Base-by-base conservation (phyloP, 1,140 invertebrate species). In the Oreohelix idahoensis region DNA sequence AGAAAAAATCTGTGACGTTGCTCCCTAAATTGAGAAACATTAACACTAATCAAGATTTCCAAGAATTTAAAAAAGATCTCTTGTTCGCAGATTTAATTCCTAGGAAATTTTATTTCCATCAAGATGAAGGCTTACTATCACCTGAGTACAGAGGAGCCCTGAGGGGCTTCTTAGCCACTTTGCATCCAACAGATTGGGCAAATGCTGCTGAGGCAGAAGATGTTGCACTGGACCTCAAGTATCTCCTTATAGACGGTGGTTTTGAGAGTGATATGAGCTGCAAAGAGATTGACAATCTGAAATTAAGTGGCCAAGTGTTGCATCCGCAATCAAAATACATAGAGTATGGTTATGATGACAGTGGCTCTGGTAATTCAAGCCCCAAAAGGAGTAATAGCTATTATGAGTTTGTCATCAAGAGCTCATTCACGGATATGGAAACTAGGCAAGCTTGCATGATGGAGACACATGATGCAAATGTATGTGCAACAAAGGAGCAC, bases 391-490 rank as follows among this genome's bases (percentile, higher is more conserved):
- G n/a, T n/a, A n/a, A n/a, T n/a, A n/a, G n/a, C n/a, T n/a, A n/a
- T n/a, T n/a, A n/a, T n/a, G n/a, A n/a, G 70, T 85, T 29, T 4
- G 42, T 69, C 11, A 63, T 87, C 15, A 88, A 86, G 75, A 85
- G 81, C 51, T 84, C 84, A 35, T 78, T 73, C 36, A 69, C 71
- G 42, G 86, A 87, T 53, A 75, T 75, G 15, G 77, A 83, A 8
- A 88, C 80, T 29, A 87, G 86, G 69, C 79, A 86, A 0, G 83
- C 79, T 53, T 88, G 87, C 66, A 85, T 87, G 76, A 81, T 86
- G 69, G 79, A 74, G 63, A 77, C 84, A 23, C 83, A 85, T 58
- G 85, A 88, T 77, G 51, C 42, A 29, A 83, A 85, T 29, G 80
- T 83, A 66, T 88, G 87, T 83, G 79, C 79, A 20, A 66, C 38